These are phyloP conservation scores for Cheilosia urbana DNA, from an alignment of 2,888 invertebrate species.

Conservation along the genomic window DNA sequence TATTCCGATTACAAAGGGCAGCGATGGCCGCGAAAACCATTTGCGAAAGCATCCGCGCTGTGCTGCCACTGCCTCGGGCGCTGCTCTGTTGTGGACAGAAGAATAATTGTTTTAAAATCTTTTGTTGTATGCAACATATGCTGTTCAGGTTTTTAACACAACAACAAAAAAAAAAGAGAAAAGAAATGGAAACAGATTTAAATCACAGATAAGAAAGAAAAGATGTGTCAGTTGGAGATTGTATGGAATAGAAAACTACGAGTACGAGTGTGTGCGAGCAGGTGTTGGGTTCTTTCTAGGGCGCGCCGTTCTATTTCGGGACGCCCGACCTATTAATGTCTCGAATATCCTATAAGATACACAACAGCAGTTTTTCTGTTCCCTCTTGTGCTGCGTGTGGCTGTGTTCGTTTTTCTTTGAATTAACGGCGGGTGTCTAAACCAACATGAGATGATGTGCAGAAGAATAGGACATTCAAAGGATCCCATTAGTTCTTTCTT, in stretches of 20 bases:
- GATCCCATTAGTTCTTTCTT: constrained; percentile 62
- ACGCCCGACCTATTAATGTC: constrained; percentile 64
- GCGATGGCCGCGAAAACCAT: constrained; percentile 82
- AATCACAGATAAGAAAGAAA: constrained; percentile 52
- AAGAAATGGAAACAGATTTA: constrained; percentile 2
- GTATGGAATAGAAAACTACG: constrained; percentile 10
- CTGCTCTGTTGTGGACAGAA: constrained; percentile 44
- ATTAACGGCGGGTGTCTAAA: constrained; percentile 68
- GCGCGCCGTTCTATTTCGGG: constrained; percentile 59
- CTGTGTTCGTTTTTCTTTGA: constrained; percentile 62
- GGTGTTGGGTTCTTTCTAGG: constrained; percentile 57
- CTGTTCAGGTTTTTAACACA: constrained; percentile 58
- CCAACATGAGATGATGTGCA: constrained; percentile 37
- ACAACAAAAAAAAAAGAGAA: constrained; percentile 1
- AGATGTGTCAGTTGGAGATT: constrained; percentile 32
- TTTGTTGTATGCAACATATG: constrained; percentile 60
- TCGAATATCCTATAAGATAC: constrained; percentile 52
- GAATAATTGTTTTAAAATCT: constrained; percentile 29
- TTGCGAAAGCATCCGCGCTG: constrained; percentile 79
- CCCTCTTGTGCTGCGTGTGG: constrained; percentile 1
- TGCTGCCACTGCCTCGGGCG: constrained; percentile 69
- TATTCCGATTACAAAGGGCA: constrained; percentile 83
- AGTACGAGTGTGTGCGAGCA: constrained; percentile 57
- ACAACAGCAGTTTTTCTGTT: constrained; percentile 22
- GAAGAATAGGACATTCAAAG: constrained; percentile 69